A percentile compares a stretch with the other conserved stretches of the same genome.
phyloP scores from a whole-genome alignment of 37 sponge, comb jelly and placozoan species.

The Chondrosia reniformis region DNA sequence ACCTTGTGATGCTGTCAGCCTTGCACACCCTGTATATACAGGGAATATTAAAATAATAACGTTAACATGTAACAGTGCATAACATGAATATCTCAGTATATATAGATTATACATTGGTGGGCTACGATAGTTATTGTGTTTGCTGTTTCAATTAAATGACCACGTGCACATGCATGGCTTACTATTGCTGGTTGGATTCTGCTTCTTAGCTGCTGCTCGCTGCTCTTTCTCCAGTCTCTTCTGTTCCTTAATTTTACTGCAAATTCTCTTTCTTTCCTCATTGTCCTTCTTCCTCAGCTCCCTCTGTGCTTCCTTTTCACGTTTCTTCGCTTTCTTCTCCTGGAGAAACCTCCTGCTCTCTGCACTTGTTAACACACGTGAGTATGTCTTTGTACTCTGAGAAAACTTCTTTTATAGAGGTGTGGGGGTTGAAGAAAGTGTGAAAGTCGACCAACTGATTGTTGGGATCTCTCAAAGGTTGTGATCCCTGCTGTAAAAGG shows the following conservation, averaged over 20 bases:
- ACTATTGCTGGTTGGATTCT: neutral
- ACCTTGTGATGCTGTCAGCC: too few relatives aligned
- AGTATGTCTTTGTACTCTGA: neutral
- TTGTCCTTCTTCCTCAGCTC: neutral
- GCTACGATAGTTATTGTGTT: neutral
- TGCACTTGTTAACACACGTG: neutral
- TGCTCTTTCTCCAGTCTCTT: neutral
- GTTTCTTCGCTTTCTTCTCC: neutral
- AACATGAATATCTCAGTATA: neutral
- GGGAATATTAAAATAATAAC: too few relatives aligned
- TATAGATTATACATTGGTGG: neutral
- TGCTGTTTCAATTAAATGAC: too few relatives aligned
- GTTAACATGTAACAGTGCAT: too few relatives aligned
- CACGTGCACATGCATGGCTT: too few relatives aligned
- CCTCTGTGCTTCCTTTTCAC: slow-evolving; percentile 1
- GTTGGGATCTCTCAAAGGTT: neutral
- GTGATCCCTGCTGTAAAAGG: neutral
- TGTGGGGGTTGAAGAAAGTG: neutral
- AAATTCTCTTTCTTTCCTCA: neutral
- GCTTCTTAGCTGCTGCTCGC: neutral
- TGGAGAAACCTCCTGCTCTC: too few relatives aligned
- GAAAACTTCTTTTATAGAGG: slow-evolving; percentile 1
- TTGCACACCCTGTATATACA: too few relatives aligned
- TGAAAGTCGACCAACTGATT: too few relatives aligned
- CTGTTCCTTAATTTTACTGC: neutral